Evolutionary conservation across 1,140 invertebrate genomes (phyloP), one percentile per base, ranked within the genome.

Genomic region (Littorina saxatilis): DNA sequence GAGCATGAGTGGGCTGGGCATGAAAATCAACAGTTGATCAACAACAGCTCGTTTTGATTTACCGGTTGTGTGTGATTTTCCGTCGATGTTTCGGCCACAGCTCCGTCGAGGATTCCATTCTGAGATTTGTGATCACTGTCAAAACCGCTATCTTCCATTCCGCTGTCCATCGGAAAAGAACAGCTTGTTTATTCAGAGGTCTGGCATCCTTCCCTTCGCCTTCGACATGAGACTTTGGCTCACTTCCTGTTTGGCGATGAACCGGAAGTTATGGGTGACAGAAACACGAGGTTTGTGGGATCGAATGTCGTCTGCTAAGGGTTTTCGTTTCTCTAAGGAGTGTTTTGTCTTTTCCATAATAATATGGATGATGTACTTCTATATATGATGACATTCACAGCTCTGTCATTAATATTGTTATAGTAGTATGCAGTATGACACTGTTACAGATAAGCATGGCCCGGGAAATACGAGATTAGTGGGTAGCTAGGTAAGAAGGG

Each of bases 81-180:
- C 7, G 29, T 73, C 70, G 70, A 27, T 35, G 40, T 58, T 77
- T 66, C 11, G 32, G 5, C 5, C 5, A 66, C 61, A 9, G 32
- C 61, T 23, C 29, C 58, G 17, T 35, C 32, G 5, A 35, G 15
- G 50, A 35, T 58, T 74, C 55, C 79, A 63, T 77, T 82, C n/a
- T 83, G 84, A 11, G 86, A 85, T 84, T 87, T 91, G 55, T 88
- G 86, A 77, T 91, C 90, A 82, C 90, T 90, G 58, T 91, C 90
- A 83, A 91, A 86, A n/a, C 90, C 90, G 82, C 90, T 91, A 79
- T 91, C 90, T 84, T 91, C 89, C 86, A 90, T 90, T 52, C 83
- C 76, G 68, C 83, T 88, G 77, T 90, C 87, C 87, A 90, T 88
- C 35, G 35, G 58, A 78, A 63, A 43, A 35, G 11, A 58, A 29